Percentiles rank a stretch among this genome's conserved stretches.
Evolutionary conservation across 2,113 vertebrate genomes (phyloP).

Genomic region (Alosa alosa): DNA sequence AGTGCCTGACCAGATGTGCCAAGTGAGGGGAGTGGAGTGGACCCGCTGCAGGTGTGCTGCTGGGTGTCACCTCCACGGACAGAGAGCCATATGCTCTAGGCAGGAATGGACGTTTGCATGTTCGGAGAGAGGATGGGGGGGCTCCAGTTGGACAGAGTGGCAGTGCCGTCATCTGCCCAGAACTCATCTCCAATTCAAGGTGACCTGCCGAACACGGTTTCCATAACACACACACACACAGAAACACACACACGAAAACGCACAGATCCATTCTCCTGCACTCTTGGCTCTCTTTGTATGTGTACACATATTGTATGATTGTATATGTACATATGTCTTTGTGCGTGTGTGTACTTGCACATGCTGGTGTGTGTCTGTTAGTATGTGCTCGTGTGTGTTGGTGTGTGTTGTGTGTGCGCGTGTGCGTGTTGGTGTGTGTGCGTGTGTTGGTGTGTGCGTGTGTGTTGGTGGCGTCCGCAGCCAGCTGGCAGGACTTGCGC

Average conservation of each 20-base stretch:
- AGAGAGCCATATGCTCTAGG: neutral
- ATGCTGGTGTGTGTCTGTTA: neutral
- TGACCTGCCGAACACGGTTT: neutral
- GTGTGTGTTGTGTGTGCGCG: neutral
- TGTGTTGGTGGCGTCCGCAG: neutral
- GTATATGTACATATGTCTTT: neutral
- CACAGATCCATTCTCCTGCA: neutral
- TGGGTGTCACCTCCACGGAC: neutral
- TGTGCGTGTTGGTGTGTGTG: neutral
- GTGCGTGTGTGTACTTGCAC: neutral
- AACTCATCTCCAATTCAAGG: neutral
- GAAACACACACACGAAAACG: neutral
- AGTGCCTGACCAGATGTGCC: neutral
- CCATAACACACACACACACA: neutral
- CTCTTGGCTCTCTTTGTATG: neutral
- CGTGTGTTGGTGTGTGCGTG: neutral
- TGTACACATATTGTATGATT: neutral
- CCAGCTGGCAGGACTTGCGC: conserved; percentile 8
- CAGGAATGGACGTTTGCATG: neutral
- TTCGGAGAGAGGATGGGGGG: neutral
- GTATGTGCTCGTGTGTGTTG: neutral
- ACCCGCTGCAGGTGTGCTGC: neutral
- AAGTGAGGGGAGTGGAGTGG: neutral
- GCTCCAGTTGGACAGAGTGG: neutral
- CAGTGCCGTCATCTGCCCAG: neutral